Evolutionary conservation across 2,113 vertebrate genomes (phyloP).

Genomic region (Dicerorhinus sumatrensis): DNA sequence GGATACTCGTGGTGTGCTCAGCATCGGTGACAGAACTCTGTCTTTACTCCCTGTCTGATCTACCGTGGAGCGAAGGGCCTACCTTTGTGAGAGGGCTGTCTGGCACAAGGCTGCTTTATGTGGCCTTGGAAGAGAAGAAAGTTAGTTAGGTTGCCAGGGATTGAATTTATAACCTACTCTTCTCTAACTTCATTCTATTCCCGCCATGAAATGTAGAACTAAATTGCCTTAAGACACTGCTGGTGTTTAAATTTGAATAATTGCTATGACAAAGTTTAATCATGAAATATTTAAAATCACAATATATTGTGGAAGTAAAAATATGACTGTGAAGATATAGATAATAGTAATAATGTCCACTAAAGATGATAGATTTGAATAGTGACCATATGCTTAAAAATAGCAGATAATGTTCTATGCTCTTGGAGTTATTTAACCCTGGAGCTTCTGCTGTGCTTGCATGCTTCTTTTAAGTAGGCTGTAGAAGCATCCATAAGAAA

Average conservation of each 20-base stretch:
- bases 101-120: background rate
- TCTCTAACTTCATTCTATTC: background rate
- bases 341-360: background rate
- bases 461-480: background rate
- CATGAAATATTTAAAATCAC: constrained; percentile 27
- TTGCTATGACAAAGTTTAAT: background rate
- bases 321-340: background rate
- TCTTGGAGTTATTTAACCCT: background rate
- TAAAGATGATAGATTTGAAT: background rate
- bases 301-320: background rate
- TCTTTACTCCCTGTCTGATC: background rate
- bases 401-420: background rate
- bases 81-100: background rate
- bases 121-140: background rate
- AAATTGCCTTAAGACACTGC: constrained; percentile 33
- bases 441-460: background rate
- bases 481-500: background rate
- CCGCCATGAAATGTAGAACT: background rate
- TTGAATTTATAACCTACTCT: background rate
- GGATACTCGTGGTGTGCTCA: background rate
- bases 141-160: background rate
- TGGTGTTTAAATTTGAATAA: background rate
- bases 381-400: background rate
- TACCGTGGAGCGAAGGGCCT: background rate
- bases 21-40: background rate